Evolutionary conservation across 2,113 vertebrate genomes (phyloP).

Genomic region (Australoheros scitulus): DNA sequence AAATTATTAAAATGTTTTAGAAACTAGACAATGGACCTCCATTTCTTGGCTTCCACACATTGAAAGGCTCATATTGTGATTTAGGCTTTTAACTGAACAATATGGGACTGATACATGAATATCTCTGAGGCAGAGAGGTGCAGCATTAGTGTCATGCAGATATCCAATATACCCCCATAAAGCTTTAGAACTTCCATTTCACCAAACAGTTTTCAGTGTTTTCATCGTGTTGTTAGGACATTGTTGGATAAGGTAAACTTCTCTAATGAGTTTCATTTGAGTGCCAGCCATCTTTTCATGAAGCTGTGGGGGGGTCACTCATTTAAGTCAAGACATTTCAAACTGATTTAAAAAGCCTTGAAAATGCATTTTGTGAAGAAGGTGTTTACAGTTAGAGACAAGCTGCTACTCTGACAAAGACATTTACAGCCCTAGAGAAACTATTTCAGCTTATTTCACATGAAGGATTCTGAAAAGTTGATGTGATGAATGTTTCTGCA

Average conservation of each 20-base stretch:
- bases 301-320: not conserved
- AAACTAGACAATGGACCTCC: not conserved
- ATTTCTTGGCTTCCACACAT: constrained; percentile 24
- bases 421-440: not conserved
- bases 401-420: not conserved
- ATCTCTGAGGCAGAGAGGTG: not conserved
- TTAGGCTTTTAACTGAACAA: constrained; percentile 15
- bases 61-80: constrained; percentile 3
- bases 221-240: not conserved
- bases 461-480: not conserved
- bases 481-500: not conserved
- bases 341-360: not conserved
- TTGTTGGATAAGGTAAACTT: not conserved
- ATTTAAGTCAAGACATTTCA: not conserved
- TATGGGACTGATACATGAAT: not conserved
- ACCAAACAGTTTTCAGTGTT: not conserved
- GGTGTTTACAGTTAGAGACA: not conserved
- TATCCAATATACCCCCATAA: not conserved
- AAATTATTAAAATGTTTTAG: not conserved
- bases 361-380: not conserved
- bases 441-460: not conserved
- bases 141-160: not conserved
- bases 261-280: not conserved
- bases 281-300: not conserved
- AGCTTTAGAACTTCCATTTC: not conserved